A percentile compares a stretch with the other conserved stretches of the same genome.
These are phyloP conservation scores for Coelopa frigida DNA, from an alignment of 1,140 invertebrate genomes.

Conservation along the genomic window DNA sequence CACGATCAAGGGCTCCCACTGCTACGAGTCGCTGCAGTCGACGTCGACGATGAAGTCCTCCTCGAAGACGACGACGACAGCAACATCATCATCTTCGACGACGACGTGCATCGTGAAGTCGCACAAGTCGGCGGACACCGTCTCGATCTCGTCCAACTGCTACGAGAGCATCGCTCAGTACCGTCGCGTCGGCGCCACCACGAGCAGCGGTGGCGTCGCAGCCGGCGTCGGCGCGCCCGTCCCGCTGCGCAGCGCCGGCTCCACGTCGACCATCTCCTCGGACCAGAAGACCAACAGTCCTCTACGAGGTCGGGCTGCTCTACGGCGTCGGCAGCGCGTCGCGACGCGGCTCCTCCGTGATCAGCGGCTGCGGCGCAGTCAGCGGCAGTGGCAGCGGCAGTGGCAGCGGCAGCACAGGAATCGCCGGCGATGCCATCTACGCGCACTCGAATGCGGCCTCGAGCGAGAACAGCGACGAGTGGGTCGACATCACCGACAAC, in stretches of 20 bases:
- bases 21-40: constrained; percentile 32
- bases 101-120: neutral
- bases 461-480: constrained; percentile 57
- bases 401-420: constrained; percentile 9
- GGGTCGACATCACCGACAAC: constrained; percentile 58
- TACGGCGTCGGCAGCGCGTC: constrained; percentile 44
- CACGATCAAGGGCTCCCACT: constrained; percentile 47
- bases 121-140: constrained; percentile 18
- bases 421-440: constrained; percentile 19
- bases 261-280: constrained; percentile 52
- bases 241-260: constrained; percentile 49
- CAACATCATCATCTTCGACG: neutral
- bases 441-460: constrained; percentile 44
- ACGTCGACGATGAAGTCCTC: neutral
- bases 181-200: constrained; percentile 42
- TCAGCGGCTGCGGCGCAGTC: constrained; percentile 48
- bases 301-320: constrained; percentile 51
- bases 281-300: constrained; percentile 60
- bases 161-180: constrained; percentile 51
- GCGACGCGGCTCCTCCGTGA: constrained; percentile 39
- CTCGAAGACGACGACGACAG: neutral
- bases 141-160: constrained; percentile 50
- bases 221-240: no score
- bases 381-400: constrained; percentile 16
- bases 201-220: constrained; percentile 38